These are phyloP conservation scores for Corythornis vintsioides DNA, from an alignment of 2,113 vertebrate genomes.

Conservation along the genomic window DNA sequence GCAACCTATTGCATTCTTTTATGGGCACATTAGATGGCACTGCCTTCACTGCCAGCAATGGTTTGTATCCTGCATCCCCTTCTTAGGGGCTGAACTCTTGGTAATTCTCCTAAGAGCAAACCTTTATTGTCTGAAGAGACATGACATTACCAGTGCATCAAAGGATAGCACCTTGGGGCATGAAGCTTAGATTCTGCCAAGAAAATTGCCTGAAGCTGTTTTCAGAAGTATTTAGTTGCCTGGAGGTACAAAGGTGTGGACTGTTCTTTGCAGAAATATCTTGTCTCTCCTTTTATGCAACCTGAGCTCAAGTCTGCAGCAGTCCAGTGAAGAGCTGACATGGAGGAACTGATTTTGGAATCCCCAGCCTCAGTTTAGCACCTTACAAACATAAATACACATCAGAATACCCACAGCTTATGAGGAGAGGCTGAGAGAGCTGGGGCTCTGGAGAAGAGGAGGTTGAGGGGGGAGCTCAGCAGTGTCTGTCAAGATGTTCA, in stretches of 20 bases:
- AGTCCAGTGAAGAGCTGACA: neutral
- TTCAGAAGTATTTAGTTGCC: neutral
- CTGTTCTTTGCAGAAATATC: neutral
- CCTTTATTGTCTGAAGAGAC: neutral
- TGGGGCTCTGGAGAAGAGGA: too few relatives aligned
- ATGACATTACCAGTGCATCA: neutral
- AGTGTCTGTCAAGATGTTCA: too few relatives aligned
- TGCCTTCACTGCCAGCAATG: neutral
- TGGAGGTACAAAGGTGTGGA: neutral
- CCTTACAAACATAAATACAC: neutral
- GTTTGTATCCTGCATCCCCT: neutral
- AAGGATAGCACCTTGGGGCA: neutral
- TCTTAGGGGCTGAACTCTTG: neutral
- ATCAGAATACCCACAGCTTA: neutral
- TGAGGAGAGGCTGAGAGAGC: too few relatives aligned
- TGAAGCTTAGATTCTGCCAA: neutral
- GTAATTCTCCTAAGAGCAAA: neutral
- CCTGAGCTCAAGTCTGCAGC: neutral
- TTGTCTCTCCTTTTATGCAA: neutral
- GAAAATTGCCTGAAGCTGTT: neutral
- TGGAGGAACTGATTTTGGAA: neutral
- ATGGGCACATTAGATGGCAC: neutral
- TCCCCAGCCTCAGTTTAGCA: neutral
- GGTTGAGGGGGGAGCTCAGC: too few relatives aligned
- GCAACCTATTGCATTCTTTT: neutral